These are phyloP conservation scores for Chloroclystis v-ata DNA, from an alignment of 2,888 invertebrate species.

Conservation along the genomic window DNA sequence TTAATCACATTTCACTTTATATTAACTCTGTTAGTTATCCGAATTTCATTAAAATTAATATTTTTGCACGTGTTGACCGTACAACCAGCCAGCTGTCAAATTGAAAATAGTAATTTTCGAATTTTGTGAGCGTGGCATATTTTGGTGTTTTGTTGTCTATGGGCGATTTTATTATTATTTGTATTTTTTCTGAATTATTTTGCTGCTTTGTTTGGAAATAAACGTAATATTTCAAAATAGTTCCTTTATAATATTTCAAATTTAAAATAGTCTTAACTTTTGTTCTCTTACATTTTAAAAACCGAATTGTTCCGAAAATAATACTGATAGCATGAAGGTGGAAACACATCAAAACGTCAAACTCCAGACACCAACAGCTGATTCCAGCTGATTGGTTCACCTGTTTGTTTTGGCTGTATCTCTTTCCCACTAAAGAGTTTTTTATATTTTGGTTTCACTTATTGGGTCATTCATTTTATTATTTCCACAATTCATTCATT, in stretches of 20 bases:
- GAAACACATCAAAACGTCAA: background rate
- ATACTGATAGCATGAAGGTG: background rate
- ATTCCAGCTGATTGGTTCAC: slow-evolving; percentile 7
- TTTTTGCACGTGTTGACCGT: slow-evolving; percentile 44
- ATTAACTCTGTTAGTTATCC: slow-evolving; percentile 20
- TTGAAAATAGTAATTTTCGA: slow-evolving; percentile 40
- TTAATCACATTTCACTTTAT: slow-evolving; percentile 34
- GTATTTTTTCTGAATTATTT: too few species aligned
- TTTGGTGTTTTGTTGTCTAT: slow-evolving; percentile 44
- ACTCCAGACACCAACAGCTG: slow-evolving; percentile 5
- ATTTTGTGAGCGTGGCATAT: slow-evolving; percentile 59
- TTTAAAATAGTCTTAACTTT: too few species aligned
- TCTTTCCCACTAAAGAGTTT: background rate
- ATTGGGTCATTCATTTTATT: background rate
- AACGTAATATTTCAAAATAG: too few species aligned
- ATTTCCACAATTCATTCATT: background rate
- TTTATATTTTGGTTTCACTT: background rate
- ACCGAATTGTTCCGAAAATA: background rate
- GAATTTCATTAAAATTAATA: slow-evolving; percentile 22
- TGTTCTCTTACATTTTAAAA: background rate
- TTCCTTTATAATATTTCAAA: too few species aligned
- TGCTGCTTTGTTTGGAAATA: too few species aligned
- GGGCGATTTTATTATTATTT: too few species aligned
- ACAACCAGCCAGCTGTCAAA: slow-evolving; percentile 46
- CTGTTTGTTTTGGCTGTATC: slow-evolving; percentile 1